Base-by-base conservation (phyloP, 2,888 invertebrate genomes). In the Asteroscopus sphinx region DNA sequence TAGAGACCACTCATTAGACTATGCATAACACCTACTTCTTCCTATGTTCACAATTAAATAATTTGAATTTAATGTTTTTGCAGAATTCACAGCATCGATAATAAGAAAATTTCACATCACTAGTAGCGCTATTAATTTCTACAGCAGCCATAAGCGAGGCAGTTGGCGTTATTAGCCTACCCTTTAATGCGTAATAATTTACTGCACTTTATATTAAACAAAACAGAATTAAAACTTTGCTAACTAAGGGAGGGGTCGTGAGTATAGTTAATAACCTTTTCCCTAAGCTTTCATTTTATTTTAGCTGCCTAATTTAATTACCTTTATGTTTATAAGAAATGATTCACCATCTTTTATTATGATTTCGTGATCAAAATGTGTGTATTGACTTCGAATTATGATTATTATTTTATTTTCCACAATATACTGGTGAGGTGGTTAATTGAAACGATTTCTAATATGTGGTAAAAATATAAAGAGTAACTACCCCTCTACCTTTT, bases 121-220 rank as follows among this genome's bases (percentile, higher is more conserved):
- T 92, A 87, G 39, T 49, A 45, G 59, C 77, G 82, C 87, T 88
- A 92, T 92, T 92, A 92, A 93, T 92, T 91, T 92, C 86, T 87
- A 87, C 89, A 87, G 85, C 86, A 81, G 85, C 89, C 88, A 87
- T 90, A 90, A 91, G 89, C 90, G 88, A 87, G 85, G 87, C 89
- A 90, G 90, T 90, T 87, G 89, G 86, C 81, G 87, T 90, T 93
- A 92, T 93, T 92, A 91, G 91, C 91, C 86, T 82, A 89, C 90
- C 92, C 91, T 88, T 92, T 91, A 92, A 92, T 91, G 87, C 86
- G 88, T 90, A 87, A 92, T 93, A 92, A 93, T 92, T 93, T 93
- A 93, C 90, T 92, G 89, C 91, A 90, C 86, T 89, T 90, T 87
- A 90, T 91, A 92, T 90, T 90, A 90, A 89, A 90, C 90, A 91